Base-by-base conservation (phyloP, 2,797 vertebrate species). In the Eospalax fontanierii region DNA sequence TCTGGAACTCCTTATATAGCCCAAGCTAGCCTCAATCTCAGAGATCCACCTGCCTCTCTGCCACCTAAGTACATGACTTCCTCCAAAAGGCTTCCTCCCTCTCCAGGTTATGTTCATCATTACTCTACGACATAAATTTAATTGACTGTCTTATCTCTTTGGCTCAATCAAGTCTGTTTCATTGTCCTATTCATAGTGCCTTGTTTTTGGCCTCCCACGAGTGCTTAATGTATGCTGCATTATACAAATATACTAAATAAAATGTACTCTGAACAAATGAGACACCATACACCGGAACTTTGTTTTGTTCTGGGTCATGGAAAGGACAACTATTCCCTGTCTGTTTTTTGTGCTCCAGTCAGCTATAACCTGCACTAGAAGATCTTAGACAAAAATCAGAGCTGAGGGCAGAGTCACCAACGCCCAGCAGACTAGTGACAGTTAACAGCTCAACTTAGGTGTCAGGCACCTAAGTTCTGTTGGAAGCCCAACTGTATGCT, bases 251-350 rank as follows among this genome's bases (percentile, higher is more conserved):
- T 18, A 50, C 14, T 46, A 35, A 54, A 54, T 22, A 68, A 12
- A 46, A n/a, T 50, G 40, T 16, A 46, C 15, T 46, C 18, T 75
- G 12, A 15, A 28, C 40, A 43, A 43, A 75, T 63, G 65, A 92
- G 15, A 74, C 11, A 15, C 7, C 57, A 43, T 7, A 70, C 30
- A 28, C 57, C 14, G 22, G 50, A 83, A 70, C 46, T 46, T 74
- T 63, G 38, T 88, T 91, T 73, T 33, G 63, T 61, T 85, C 74
- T 85, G 66, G 43, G 66, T 80, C 75, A 82, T 89, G 71, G 59
- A 82, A 61, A 81, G 54, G 73, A 54, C 18, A 59, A 22, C 78
- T 1, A 35, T 43, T 59, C 35, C n/a, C n/a, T n/a, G 46, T 22
- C 61, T 79, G 66, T 70, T 76, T 92, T 16, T 11, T 50, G 46